Conservation (phyloP, 2,888 invertebrate genomes). For the Argyresthia goedartella region DNA sequence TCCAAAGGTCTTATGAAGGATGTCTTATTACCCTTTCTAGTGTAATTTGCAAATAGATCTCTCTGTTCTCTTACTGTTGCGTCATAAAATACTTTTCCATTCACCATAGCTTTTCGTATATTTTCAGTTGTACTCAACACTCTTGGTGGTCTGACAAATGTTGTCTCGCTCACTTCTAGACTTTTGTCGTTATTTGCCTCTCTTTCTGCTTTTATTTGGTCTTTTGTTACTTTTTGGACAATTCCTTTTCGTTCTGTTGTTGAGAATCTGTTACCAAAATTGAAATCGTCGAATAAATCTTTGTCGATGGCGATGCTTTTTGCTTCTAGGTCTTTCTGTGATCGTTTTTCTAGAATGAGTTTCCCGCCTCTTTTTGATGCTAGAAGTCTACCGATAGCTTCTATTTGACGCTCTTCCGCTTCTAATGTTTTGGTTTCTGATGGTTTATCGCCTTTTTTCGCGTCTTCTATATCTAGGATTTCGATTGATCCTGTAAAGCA, state of each 20-base stretch:
- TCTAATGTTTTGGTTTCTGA: conserved; percentile 50
- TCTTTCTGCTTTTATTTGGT: conserved; percentile 49
- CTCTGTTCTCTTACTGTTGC: conserved; percentile 53
- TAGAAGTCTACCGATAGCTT: conserved; percentile 56
- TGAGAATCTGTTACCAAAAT: conserved; percentile 49
- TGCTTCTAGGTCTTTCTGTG: conserved; percentile 48
- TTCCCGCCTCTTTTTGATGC: conserved; percentile 50
- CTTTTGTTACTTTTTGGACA: conserved; percentile 53
- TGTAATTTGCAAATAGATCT: conserved; percentile 37
- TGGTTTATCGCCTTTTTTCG: conserved; percentile 38
- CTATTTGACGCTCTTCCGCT: conserved; percentile 62
- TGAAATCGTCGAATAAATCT: conserved; percentile 38
- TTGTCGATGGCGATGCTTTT: conserved; percentile 49
- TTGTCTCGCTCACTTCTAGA: conserved; percentile 59
- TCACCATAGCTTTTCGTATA: conserved; percentile 52
- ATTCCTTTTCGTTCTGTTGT: conserved; percentile 44
- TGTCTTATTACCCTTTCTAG: conserved; percentile 9
- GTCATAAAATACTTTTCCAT: conserved; percentile 62
- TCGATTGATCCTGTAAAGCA: conserved; percentile 49
- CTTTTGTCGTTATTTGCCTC: conserved; percentile 37
- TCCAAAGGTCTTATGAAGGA: conserved; percentile 20
- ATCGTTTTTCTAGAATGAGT: conserved; percentile 47
- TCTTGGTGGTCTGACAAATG: conserved; percentile 53
- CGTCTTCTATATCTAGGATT: conserved; percentile 55
- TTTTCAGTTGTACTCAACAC: conserved; percentile 53